phyloP scores from a whole-genome alignment of 37 sponge, comb jelly and placozoan genomes.

The Haliclona indistincta region DNA sequence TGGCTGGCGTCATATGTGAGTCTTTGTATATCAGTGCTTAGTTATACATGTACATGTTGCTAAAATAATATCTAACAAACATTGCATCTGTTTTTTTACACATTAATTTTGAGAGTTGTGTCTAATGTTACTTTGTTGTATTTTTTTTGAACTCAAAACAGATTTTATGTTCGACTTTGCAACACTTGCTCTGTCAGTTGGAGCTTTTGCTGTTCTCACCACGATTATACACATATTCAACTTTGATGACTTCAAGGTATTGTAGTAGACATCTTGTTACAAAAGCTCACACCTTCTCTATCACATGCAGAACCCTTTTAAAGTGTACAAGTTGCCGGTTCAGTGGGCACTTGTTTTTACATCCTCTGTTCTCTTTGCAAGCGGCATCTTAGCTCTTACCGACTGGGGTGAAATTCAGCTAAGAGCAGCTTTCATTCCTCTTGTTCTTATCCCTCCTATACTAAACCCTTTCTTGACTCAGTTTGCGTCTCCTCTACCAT shows the following conservation, averaged over 20 bases:
- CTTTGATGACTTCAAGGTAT: slow-evolving; percentile 23
- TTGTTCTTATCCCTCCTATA: slow-evolving; percentile 19
- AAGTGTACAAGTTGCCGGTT: slow-evolving; percentile 6
- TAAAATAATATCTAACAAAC: too few relatives aligned
- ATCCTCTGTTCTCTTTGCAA: slow-evolving; percentile 4
- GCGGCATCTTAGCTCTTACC: slow-evolving; percentile 37
- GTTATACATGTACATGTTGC: neutral
- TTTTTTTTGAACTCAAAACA: neutral
- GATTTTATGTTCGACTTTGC: slow-evolving; percentile 39
- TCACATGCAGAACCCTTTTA: slow-evolving; percentile 16
- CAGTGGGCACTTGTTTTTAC: slow-evolving; percentile 1
- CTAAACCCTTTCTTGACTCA: slow-evolving; percentile 17
- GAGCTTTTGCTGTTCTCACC: slow-evolving; percentile 34
- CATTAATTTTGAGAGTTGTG: neutral
- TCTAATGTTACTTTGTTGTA: neutral
- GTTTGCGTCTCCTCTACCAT: slow-evolving; percentile 32
- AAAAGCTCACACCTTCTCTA: neutral
- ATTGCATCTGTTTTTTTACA: neutral
- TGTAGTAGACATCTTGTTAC: neutral
- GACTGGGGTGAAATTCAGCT: neutral
- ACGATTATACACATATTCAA: neutral
- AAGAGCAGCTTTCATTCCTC: slow-evolving; percentile 14
- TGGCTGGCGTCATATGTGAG: slow-evolving; percentile 45
- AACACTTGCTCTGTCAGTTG: slow-evolving; percentile 1
- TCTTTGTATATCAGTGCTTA: neutral